Base-by-base conservation (phyloP, 1,140 invertebrate genomes). In the Holotrichia oblita region DNA sequence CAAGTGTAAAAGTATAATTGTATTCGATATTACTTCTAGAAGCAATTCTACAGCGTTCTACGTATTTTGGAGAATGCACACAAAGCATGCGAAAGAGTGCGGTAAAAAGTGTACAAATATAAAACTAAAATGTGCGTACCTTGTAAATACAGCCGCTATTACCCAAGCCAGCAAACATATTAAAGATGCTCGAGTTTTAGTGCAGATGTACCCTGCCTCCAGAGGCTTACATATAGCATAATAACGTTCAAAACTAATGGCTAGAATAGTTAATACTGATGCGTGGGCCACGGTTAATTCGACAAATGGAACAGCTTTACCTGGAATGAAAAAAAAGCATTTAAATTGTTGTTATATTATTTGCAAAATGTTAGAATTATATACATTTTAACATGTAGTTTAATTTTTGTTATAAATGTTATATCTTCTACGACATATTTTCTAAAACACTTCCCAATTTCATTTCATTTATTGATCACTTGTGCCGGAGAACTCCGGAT, bases 211-310 rank as follows among this genome's bases (percentile, higher is more conserved):
- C 81, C 95, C 94, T 0, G 95, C 96, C 82, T 95, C 92, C 59
- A 99, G 87, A 0, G 97, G 97, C 83, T 97, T 93, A 87, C 96
- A 98, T 83, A 98, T 98, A 34, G 96, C 97, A 87, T 97, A 97
- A 88, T 98, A 98, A 6, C 97, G 90, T 86, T 98, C 97, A 85
- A 98, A 95, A 86, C 95, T 95, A 83, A 97, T 96, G 64, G 97
- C 96, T 82, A 99, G 88, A 80, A 99, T 98, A 12, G 97, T 98
- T 34, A 98, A 88, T 0, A 98, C 96, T 3, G 96, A 98, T 12
- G 96, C 96, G 86, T 98, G 96, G 0, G 96, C 95, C 17, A 98
- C 96, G 0, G 95, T 95, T 82, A 97, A 89, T 88, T 99, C 97
- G 55, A 98, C 92, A 84, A 97, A 98, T 0, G 97, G 96, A 3